Evolutionary conservation across 1,140 invertebrate species (phyloP).

Genomic region (Hetaerina americana): DNA sequence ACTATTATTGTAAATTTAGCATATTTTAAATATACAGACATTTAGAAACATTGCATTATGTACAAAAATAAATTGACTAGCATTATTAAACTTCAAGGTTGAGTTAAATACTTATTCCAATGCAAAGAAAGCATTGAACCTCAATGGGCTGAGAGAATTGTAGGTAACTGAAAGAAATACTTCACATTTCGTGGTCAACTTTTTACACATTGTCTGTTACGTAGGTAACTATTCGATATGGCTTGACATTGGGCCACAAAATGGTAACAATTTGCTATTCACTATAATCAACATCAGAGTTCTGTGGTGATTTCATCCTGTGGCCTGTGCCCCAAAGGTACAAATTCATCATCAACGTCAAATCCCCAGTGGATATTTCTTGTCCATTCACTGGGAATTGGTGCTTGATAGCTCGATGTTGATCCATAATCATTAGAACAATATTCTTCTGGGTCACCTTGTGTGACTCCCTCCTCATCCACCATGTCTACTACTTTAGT

Average conservation of each 20-base stretch:
- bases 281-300: constrained; percentile 33
- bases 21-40: neutral
- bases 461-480: neutral
- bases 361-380: neutral
- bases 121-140: neutral
- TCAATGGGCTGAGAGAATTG: neutral
- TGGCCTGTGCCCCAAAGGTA: constrained; percentile 49
- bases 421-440: neutral
- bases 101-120: neutral
- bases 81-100: too few species aligned
- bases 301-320: constrained; percentile 68
- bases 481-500: neutral
- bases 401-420: neutral
- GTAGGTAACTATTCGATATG: neutral
- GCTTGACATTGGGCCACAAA: neutral
- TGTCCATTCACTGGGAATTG: neutral
- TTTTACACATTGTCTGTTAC: neutral
- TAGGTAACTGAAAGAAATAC: neutral
- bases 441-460: neutral
- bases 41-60: neutral
- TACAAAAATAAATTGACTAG: neutral
- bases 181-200: neutral
- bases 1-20: neutral
- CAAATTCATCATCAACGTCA: neutral
- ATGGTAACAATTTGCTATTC: neutral